A percentile compares a stretch with the other conserved stretches of the same genome.
Conservation (phyloP, 2,888 invertebrate genomes). For the Drosophila imparisetae region DNA sequence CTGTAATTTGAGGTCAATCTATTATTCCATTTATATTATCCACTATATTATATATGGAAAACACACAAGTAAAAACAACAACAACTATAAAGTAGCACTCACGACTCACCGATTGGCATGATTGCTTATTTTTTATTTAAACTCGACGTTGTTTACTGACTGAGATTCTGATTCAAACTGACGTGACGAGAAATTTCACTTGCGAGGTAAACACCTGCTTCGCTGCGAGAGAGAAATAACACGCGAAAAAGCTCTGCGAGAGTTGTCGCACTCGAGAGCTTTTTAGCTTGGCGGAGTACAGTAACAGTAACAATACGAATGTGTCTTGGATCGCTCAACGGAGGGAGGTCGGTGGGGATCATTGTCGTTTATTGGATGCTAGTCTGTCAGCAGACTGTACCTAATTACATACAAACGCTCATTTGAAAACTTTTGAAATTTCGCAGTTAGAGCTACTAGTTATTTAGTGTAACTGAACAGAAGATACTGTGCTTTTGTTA, state of each 20-base stretch:
- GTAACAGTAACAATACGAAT: slow-evolving; percentile 20
- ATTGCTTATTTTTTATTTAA: slow-evolving; percentile 44
- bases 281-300: slow-evolving; percentile 10
- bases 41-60: slow-evolving; percentile 14
- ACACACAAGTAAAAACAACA: slow-evolving; percentile 13
- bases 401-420: slow-evolving; percentile 5
- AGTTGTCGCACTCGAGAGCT: slow-evolving; percentile 18
- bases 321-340: slow-evolving; percentile 22
- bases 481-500: not conserved
- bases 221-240: slow-evolving; percentile 4
- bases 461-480: not conserved
- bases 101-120: slow-evolving; percentile 79
- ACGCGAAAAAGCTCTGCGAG: slow-evolving; percentile 19
- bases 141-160: slow-evolving; percentile 56
- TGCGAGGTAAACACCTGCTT: slow-evolving; percentile 48
- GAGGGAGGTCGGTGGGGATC: slow-evolving; percentile 22
- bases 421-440: not conserved
- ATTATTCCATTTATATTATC: slow-evolving; percentile 37
- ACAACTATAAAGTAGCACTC: slow-evolving; percentile 20
- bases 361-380: slow-evolving; percentile 21
- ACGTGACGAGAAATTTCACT: slow-evolving; percentile 21
- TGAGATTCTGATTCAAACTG: slow-evolving; percentile 73
- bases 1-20: slow-evolving; percentile 18
- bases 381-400: slow-evolving; percentile 56
- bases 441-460: slow-evolving; percentile 14